Percentiles rank a stretch among this genome's conserved stretches.
These are phyloP conservation scores for Rousettus madagascariensis DNA, from an alignment of 2,797 vertebrate species.

Conservation along the genomic window DNA sequence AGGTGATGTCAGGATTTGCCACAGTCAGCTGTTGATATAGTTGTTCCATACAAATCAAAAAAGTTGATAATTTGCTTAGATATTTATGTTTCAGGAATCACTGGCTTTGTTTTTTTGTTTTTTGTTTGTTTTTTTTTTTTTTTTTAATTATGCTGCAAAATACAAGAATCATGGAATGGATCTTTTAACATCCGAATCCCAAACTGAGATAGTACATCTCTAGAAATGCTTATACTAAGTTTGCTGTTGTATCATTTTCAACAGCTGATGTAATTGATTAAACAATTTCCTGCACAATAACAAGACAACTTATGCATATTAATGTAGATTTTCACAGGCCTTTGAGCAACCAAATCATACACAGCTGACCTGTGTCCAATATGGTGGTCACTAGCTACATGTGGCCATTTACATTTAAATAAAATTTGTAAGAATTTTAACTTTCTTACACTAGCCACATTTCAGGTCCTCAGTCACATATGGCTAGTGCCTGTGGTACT, in stretches of 20 bases:
- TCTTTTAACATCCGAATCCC: background rate
- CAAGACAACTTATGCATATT: background rate
- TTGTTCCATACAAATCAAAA: background rate
- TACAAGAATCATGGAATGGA: background rate
- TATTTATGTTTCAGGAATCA: constrained; percentile 5
- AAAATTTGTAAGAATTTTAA: background rate
- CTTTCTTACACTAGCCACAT: background rate
- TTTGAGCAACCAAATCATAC: background rate
- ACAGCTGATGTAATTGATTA: background rate
- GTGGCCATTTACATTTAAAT: background rate
- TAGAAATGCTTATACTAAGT: background rate
- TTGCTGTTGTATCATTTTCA: background rate
- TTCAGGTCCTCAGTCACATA: background rate
- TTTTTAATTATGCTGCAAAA: background rate
- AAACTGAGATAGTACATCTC: background rate
- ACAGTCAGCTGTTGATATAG: background rate
- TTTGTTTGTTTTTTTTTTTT: too few relatives aligned
- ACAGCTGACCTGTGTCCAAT: background rate
- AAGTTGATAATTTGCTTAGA: background rate
- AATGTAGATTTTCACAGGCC: constrained; percentile 19
- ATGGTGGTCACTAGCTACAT: background rate
- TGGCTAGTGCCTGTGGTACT: background rate
- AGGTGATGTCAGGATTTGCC: background rate
- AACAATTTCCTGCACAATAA: background rate
- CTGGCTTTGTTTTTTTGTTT: too few relatives aligned